A percentile compares a stretch with the other conserved stretches of the same genome.
These are phyloP conservation scores for Eulemur macaco DNA, from an alignment of 2,113 vertebrate species.

Conservation along the genomic window DNA sequence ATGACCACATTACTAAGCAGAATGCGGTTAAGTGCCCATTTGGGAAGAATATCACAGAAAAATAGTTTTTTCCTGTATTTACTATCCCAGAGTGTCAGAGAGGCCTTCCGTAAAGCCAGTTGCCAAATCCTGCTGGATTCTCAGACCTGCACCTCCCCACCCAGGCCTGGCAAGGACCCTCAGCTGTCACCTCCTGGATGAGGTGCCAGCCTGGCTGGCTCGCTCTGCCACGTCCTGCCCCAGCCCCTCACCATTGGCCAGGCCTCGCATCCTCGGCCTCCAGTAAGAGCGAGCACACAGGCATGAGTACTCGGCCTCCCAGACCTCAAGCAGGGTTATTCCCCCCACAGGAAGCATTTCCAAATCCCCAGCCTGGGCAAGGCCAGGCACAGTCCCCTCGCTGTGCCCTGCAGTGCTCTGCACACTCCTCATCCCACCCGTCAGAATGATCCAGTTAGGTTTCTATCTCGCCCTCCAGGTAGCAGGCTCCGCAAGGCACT, in stretches of 20 bases:
- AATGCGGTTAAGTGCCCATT: accelerated
- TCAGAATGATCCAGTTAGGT: no score
- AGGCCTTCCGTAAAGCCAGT: neutral
- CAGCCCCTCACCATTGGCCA: accelerated
- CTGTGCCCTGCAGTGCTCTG: accelerated
- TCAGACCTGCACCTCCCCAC: neutral
- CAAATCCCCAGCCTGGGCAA: neutral
- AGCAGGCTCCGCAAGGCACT: neutral
- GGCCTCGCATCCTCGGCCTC: neutral
- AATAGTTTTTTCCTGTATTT: neutral
- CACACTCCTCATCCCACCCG: no score
- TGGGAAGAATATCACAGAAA: neutral
- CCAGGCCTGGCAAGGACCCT: neutral
- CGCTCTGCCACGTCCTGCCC: neutral
- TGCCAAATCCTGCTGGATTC: neutral
- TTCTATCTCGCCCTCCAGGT: neutral
- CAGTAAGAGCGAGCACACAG: neutral
- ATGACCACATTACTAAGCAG: neutral
- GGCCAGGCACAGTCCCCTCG: accelerated
- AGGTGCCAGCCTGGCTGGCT: neutral
- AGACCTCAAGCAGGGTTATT: neutral
- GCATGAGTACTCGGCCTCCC: no score
- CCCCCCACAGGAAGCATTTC: neutral
- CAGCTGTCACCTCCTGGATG: neutral
- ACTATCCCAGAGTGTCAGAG: neutral